Base-by-base conservation (phyloP, 2,113 vertebrate genomes). In the Tragelaphus scriptus region DNA sequence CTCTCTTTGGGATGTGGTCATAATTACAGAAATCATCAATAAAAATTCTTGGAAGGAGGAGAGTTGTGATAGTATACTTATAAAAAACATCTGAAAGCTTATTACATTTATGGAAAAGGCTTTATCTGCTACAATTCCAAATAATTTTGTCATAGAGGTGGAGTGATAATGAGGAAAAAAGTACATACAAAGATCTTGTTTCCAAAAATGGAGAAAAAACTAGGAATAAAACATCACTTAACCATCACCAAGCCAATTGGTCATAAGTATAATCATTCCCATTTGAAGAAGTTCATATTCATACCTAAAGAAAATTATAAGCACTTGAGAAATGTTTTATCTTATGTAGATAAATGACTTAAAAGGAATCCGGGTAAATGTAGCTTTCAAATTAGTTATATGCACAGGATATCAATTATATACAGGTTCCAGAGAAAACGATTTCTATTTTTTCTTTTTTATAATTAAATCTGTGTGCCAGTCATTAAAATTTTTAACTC, bases 151-250 rank as follows among this genome's bases (percentile, higher is more conserved):
- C 93, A 77, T 61, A 85, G 25, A 30, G 15, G 59, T 36, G 6
- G 53, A 53, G 21, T 88, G 94, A 90, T 95, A 80, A 90, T 6
- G 10, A 88, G 5, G 36, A 98, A 95, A 58, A 80, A 95, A 97
- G 95, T 44, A 68, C 25, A 8, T 25, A 97, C 26, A 96, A 98
- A 97, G n/a, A 77, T 92, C 87, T 58, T 55, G 25, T 80, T 95
- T 96, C 91, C 40, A 97, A 89, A 71, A 44, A 44, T 47, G 87
- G n/a, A 81, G 32, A 28, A 68, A 75, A 81, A 93, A 86, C 14
- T 25, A 82, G 75, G 61, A 84, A 32, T 91, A 85, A 85, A 85
- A 82, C 26, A 25, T 85, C 36, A 59, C 10, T 93, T 89, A 59
- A 68, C 25, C 44, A 85, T 51, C n/a, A 58, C 2, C 5, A 84